Percentiles rank a stretch among this genome's conserved stretches.
Evolutionary conservation across 2,797 vertebrate genomes (phyloP).

Genomic region (Phalanger gymnotis): DNA sequence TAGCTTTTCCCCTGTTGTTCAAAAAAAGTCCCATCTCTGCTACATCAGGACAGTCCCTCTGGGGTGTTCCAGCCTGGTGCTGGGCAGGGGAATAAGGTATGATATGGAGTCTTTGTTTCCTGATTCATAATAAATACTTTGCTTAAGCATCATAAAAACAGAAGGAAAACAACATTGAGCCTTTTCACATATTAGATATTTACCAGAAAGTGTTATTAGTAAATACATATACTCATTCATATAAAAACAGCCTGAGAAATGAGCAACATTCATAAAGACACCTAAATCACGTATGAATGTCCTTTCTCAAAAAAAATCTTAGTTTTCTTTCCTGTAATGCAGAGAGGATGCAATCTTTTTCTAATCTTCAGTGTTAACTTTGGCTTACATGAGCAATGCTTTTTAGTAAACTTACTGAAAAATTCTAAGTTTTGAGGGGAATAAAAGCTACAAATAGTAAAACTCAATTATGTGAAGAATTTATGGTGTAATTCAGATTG

Average conservation of each 20-base stretch:
- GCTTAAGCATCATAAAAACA: constrained; percentile 4
- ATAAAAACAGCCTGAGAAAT: neutral
- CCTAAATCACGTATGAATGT: neutral
- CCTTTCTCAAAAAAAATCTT: neutral
- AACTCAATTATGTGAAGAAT: constrained; percentile 39
- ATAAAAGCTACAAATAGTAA: constrained; percentile 4
- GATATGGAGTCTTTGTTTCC: too few relatives aligned
- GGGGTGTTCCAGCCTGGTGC: too few relatives aligned
- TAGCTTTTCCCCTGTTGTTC: too few relatives aligned
- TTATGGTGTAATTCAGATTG: constrained; percentile 49
- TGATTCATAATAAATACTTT: too few relatives aligned
- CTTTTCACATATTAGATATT: constrained; percentile 37
- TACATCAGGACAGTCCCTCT: too few relatives aligned
- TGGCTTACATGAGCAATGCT: constrained; percentile 44
- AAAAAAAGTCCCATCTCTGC: too few relatives aligned
- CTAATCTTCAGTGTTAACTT: constrained; percentile 60
- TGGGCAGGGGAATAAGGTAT: too few relatives aligned
- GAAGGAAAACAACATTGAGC: constrained; percentile 32
- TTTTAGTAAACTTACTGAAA: constrained; percentile 66
- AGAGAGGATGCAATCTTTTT: constrained; percentile 27
- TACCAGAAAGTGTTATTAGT: constrained; percentile 53
- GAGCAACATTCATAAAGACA: neutral
- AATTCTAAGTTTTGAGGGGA: constrained; percentile 52
- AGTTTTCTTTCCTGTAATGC: constrained; percentile 54
- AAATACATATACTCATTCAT: neutral